Evolutionary conservation across 1,140 invertebrate genomes (phyloP).

Genomic region (Sycobia sp.): DNA sequence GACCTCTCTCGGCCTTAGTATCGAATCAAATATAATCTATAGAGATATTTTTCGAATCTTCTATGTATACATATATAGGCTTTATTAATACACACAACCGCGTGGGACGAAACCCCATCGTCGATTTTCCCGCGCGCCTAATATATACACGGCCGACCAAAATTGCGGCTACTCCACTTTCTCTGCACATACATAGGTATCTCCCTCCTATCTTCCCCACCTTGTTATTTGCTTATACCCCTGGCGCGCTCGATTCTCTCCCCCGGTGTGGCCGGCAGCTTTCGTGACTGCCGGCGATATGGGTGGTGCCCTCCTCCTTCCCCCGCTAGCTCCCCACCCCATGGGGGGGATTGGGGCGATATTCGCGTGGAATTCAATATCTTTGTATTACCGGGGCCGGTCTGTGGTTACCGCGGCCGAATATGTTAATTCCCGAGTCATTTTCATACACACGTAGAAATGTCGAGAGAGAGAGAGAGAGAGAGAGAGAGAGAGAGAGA

Average conservation of each 20-base stretch:
- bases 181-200: background rate
- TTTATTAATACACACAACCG: background rate
- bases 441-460: background rate
- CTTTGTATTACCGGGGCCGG: slow-evolving; percentile 15
- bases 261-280: background rate
- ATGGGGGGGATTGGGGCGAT: too few species aligned
- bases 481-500: too few species aligned
- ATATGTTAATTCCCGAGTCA: slow-evolving; percentile 15
- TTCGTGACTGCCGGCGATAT: slow-evolving; percentile 21
- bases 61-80: too few species aligned
- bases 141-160: background rate
- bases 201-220: background rate
- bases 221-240: background rate
- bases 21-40: slow-evolving; percentile 10
- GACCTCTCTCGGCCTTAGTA: too few species aligned
- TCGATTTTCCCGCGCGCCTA: too few species aligned
- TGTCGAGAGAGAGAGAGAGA: too few species aligned
- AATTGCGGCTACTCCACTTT: background rate
- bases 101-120: background rate
- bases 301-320: too few species aligned
- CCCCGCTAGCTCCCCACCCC: too few species aligned
- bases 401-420: slow-evolving; percentile 9
- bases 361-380: slow-evolving; percentile 22
- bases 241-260: background rate
- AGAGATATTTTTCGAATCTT: slow-evolving; percentile 17